Base-by-base conservation (phyloP, 64 coral and sea anemone species). In the Montipora capricornis region DNA sequence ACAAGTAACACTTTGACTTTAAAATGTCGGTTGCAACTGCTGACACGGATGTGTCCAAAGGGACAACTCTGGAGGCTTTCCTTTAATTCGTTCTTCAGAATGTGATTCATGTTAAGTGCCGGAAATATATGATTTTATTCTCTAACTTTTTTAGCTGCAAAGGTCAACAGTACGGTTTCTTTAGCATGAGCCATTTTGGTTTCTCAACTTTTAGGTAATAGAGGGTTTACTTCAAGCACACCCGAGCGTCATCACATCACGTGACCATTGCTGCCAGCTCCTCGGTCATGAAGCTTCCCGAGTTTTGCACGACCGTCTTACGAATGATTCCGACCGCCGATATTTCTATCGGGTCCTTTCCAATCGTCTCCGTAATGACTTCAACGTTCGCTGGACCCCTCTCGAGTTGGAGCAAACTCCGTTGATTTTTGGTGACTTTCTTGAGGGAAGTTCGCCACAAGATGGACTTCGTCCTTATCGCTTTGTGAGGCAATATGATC, bases 291-390 rank as follows among this genome's bases (percentile, higher is more conserved):
- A 99, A 70, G 92, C 88, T 12, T 87, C 92, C 71, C 98, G 98
- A n/a, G 98, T 99, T 15, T 99, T 99, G 13, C 98, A 99, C 79
- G 98, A 99, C 44, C 94, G 98, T 48, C 89, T 99, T 1, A 88
- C 96, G 22, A 84, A 99, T 50, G 89, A 99, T 20, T 84, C 78
- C 73, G 98, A 99, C 86, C 98, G 98, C 2, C 44, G 84, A 19
- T 99, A 87, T 89, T 99, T 99, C 68, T 94, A 89, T 67, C 74
- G 76, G 44, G 69, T 95, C 16, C 53, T 99, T 44, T 94, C 92
- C 0, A 92, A 96, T 17, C 90, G 94, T 47, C 89, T 99, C 7
- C 95, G 92, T 50, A 84, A 87, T 44, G 89, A 84, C 16, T 94
- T 99, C 16, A 90, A 84, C 64, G 49, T 91, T 26, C 91, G 69